A percentile compares a stretch with the other conserved stretches of the same genome.
Evolutionary conservation across 2,797 vertebrate species (phyloP).

Genomic region (Neostethus bicornis): DNA sequence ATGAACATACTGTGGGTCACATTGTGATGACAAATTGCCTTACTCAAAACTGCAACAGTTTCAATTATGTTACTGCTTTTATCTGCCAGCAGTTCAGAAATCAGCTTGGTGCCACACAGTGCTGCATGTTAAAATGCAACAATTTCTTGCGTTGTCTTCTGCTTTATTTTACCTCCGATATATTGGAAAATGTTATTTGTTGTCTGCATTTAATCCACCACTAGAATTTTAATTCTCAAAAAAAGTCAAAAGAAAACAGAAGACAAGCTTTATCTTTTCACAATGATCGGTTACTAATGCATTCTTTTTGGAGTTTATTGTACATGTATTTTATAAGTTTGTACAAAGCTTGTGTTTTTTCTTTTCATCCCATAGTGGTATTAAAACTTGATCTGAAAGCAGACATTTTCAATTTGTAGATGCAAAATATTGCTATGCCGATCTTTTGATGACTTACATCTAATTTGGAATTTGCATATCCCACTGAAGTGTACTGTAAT

Average conservation of each 20-base stretch:
- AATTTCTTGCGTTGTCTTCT: neutral
- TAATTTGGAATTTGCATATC: conserved; percentile 84
- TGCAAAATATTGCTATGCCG: conserved; percentile 80
- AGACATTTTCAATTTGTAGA: conserved; percentile 79
- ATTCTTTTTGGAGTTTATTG: conserved; percentile 22
- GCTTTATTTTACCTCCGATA: neutral
- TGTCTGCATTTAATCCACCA: neutral
- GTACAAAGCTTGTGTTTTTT: conserved; percentile 27
- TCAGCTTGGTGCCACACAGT: neutral
- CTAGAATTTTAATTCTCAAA: neutral
- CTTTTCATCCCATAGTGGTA: conserved; percentile 52
- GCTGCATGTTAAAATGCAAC: neutral
- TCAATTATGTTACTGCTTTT: neutral
- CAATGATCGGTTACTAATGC: conserved; percentile 1
- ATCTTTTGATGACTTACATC: conserved; percentile 84
- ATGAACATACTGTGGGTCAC: neutral
- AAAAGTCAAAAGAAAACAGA: neutral
- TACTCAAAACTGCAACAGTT: neutral
- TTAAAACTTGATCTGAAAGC: conserved; percentile 74
- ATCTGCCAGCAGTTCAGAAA: neutral
- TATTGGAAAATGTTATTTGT: neutral
- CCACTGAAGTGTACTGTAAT: conserved; percentile 83
- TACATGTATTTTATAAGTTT: conserved; percentile 22
- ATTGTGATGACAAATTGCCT: neutral
- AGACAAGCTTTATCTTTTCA: neutral